Base-by-base conservation (phyloP, 53 echinoderm and acorn worm genomes). In the Echinometra lucunter region DNA sequence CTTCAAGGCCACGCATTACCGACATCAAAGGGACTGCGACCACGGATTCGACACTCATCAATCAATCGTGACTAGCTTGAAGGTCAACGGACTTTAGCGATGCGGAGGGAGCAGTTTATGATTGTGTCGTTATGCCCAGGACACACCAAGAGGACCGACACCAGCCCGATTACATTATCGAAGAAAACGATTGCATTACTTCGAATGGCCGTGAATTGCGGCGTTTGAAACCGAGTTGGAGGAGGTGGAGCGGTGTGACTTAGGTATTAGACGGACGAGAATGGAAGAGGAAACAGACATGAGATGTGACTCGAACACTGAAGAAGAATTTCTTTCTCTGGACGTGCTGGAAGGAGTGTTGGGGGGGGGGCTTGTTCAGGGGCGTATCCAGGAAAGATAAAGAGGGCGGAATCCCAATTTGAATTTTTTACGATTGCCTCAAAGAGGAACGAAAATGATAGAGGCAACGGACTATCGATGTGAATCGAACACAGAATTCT, bases 51-150 rank as follows among this genome's bases (percentile, higher is more conserved):
- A 88, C 88, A 88, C 56, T 32, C 49, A 49, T 88, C 88, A 88
- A 88, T 88, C 88, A 88, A 30, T 32, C 88, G 88, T 88, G 88
- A 25, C 88, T 27, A 27, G n/a, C 4, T 28, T 56, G 88, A 88
- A 88, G 88, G 88, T 88, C 88, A 88, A 88, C 88, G 88, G 88
- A 88, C 88, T 88, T 88, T 88, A 88, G 30, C 30, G 88, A 47
- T 53, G 82, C 19, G 40, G 38, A 75, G 3, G 12, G 13, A 53
- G 53, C 8, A 53, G 75, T 37, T 63, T 75, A 75, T 75, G 53
- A 53, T 67, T 75, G 40, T 4, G 40, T 4, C 38, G 75, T 34
- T 63, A 63, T 15, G n/a, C n/a, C n/a, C n/a, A n/a, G n/a, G n/a
- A n/a, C n/a, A n/a, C n/a, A n/a, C n/a, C n/a, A n/a, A n/a, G n/a